A percentile compares a stretch with the other conserved stretches of the same genome.
Evolutionary conservation across 2,797 vertebrate species (phyloP).

Genomic region (Sebastes cheni): DNA sequence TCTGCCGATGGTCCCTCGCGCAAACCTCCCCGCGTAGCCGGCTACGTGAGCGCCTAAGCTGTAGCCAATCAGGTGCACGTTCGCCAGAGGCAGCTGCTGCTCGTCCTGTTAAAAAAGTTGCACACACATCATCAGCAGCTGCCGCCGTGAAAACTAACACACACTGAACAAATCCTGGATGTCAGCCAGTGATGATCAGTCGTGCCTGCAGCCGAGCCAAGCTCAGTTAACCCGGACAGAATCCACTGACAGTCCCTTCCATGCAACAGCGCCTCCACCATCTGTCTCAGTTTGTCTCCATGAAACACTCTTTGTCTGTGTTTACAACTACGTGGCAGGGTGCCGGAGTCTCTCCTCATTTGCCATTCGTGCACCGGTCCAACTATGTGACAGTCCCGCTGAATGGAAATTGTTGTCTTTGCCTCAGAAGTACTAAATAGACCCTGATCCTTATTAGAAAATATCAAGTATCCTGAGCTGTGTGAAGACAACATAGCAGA

Average conservation of each 20-base stretch:
- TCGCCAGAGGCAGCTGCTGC: constrained; percentile 80
- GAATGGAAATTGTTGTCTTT: constrained; percentile 28
- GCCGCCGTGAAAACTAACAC: constrained; percentile 1
- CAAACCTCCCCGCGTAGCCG: constrained; percentile 89
- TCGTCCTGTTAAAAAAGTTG: constrained; percentile 80
- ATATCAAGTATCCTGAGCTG: background rate
- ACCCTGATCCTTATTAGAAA: background rate
- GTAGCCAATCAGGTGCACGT: constrained; percentile 95
- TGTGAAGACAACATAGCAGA: background rate
- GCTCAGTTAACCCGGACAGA: constrained; percentile 32
- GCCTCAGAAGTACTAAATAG: constrained; percentile 19
- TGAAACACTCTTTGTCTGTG: constrained; percentile 55
- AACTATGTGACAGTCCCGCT: constrained; percentile 28
- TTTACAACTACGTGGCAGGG: constrained; percentile 54
- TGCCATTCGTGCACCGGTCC: constrained; percentile 11
- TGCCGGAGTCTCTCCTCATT: constrained; percentile 32
- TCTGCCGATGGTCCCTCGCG: constrained; percentile 88
- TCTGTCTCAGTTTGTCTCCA: constrained; percentile 55
- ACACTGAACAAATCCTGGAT: constrained; percentile 24
- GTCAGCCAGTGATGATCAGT: constrained; percentile 34
- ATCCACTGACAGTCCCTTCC: constrained; percentile 25
- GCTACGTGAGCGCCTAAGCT: constrained; percentile 96
- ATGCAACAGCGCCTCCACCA: constrained; percentile 53
- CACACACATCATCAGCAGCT: constrained; percentile 55
- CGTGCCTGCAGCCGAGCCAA: constrained; percentile 38